These are phyloP conservation scores for Neosilurus mollespiculum DNA, from an alignment of 2,797 vertebrate species.

Conservation along the genomic window DNA sequence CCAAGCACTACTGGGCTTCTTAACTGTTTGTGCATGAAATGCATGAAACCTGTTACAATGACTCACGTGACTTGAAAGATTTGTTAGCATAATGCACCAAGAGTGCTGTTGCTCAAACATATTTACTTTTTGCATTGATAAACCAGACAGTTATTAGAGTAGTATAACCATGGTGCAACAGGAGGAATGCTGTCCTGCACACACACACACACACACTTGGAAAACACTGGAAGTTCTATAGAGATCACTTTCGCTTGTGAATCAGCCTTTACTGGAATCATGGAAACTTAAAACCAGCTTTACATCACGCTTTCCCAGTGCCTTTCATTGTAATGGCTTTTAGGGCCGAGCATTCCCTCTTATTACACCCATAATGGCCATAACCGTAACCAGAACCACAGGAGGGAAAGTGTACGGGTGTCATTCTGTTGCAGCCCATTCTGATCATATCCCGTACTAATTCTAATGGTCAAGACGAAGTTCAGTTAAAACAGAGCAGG, in stretches of 20 bases:
- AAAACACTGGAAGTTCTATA: conserved; percentile 20
- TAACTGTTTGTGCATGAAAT: neutral
- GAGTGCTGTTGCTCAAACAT: neutral
- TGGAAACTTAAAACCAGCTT: conserved; percentile 26
- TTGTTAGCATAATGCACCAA: neutral
- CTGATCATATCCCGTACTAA: neutral
- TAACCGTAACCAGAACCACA: neutral
- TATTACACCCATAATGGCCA: neutral
- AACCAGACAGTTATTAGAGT: neutral
- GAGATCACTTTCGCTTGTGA: conserved; percentile 14
- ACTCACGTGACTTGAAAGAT: neutral
- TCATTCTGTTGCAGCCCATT: conserved; percentile 14
- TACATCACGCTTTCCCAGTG: conserved; percentile 7
- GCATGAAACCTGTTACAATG: neutral
- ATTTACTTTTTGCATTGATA: neutral
- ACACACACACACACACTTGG: neutral
- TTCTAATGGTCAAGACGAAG: too few species aligned
- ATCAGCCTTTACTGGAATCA: conserved; percentile 49
- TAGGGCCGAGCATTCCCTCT: neutral
- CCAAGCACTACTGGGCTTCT: neutral
- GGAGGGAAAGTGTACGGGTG: neutral
- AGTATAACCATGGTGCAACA: neutral
- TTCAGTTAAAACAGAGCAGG: neutral
- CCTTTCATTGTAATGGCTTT: conserved; percentile 8
- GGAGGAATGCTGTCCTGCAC: neutral